Base-by-base conservation (phyloP, 2,113 vertebrate genomes). In the Saimiri boliviensis region DNA sequence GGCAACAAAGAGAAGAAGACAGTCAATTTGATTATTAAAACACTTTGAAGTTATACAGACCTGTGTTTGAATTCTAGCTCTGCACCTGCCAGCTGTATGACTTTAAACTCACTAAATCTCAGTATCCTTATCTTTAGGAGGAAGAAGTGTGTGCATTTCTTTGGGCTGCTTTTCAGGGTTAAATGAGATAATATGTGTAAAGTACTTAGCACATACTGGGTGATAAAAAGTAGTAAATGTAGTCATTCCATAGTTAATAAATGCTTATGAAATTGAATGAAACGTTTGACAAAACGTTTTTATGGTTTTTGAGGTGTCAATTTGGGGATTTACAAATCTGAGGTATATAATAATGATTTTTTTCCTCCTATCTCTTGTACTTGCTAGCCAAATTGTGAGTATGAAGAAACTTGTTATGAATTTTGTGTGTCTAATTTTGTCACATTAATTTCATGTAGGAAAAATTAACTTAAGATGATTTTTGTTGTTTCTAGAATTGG, bases 401-500 rank as follows among this genome's bases (percentile, higher is more conserved):
- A 85, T 81, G 56, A 87, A 80, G 3, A 93, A 93, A 85, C 2
- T 52, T 96, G 54, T 77, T 30, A 63, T 68, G 17, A 6, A 37
- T 87, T 91, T 85, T 93, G 56, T 56, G 23, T 90, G 56, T 95
- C 84, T 95, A 52, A 80, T 56, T 95, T 95, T 85, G 20, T 92
- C 37, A 84, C 23, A 21, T 87, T 88, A 40, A 16, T 96, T 95
- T 97, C 86, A 47, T 58, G 70, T 3, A 91, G 82, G 86, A 97
- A 94, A 96, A 70, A 73, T 87, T 94, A 95, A 89, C 73, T 68
- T 81, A 47, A 45, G 21, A 52, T n/a, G 32, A 79, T 82, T 93
- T 70, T 97, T 96, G 79, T 79, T 32, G 93, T 89, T 98, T 98
- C 85, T 98, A 99, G 99, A 99, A 98, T 97, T 99, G 82, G 99